Evolutionary conservation across 2,113 vertebrate genomes (phyloP).

Genomic region (Perccottus glenii): DNA sequence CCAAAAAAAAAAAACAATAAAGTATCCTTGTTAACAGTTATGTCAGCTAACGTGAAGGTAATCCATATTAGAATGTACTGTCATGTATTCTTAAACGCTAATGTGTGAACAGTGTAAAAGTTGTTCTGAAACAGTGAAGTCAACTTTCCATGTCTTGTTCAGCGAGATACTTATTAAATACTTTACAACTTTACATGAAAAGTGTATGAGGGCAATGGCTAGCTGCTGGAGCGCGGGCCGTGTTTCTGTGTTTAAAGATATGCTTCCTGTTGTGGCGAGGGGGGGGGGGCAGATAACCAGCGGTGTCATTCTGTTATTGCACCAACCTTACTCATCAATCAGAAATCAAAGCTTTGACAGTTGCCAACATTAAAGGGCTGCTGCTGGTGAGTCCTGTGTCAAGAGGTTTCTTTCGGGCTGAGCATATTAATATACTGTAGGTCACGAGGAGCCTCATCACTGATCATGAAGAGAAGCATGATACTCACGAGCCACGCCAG

Average conservation of each 20-base stretch:
- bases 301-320: constrained; percentile 56
- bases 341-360: constrained; percentile 70
- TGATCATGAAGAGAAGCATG: constrained; percentile 48
- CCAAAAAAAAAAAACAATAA: too few species aligned
- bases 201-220: not conserved
- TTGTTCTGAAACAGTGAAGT: too few species aligned
- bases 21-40: too few species aligned
- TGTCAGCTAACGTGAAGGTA: too few species aligned
- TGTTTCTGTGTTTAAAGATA: constrained; percentile 16
- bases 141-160: not conserved
- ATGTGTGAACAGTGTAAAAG: too few species aligned
- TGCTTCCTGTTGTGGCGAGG: constrained; percentile 49
- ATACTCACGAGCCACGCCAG: constrained; percentile 44
- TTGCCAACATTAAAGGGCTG: constrained; percentile 66
- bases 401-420: constrained; percentile 66
- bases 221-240: constrained; percentile 9
- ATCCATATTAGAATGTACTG: too few species aligned
- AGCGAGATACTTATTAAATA: constrained; percentile 4
- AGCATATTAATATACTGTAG: constrained; percentile 64
- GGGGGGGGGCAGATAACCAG: constrained; percentile 40
- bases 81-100: too few species aligned
- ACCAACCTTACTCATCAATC: constrained; percentile 71
- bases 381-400: constrained; percentile 56
- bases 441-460: constrained; percentile 52
- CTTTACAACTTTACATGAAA: not conserved